Conservation (phyloP, 2,888 invertebrate genomes). For the Hypena proboscidalis region DNA sequence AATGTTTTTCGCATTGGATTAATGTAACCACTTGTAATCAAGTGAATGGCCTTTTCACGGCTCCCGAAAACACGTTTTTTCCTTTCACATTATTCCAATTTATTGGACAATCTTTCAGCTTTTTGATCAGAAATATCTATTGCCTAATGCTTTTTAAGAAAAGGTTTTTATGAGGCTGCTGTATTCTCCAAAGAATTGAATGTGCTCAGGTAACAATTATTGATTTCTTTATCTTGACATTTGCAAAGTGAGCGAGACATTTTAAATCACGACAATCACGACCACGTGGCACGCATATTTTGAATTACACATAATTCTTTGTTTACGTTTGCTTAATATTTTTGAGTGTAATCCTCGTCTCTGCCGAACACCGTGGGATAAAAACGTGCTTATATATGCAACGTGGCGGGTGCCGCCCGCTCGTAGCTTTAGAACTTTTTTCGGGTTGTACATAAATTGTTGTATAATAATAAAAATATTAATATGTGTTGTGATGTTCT, state of each 20-base stretch:
- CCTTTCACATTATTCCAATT: conserved; percentile 41
- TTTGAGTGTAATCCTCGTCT: too few species aligned
- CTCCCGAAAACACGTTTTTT: conserved; percentile 34
- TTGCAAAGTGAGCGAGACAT: conserved; percentile 59
- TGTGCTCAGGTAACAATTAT: conserved; percentile 68
- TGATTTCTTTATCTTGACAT: conserved; percentile 66
- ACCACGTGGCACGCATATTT: conserved; percentile 31
- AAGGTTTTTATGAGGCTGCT: conserved; percentile 51
- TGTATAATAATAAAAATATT: too few species aligned
- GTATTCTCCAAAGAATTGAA: conserved; percentile 62
- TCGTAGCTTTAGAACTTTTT: too few species aligned
- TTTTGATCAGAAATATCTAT: conserved; percentile 44
- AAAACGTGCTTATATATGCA: too few species aligned
- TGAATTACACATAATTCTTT: too few species aligned
- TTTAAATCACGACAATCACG: conserved; percentile 56
- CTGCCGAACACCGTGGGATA: too few species aligned
- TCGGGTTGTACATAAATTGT: too few species aligned
- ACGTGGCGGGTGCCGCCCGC: too few species aligned
- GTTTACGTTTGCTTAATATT: too few species aligned
- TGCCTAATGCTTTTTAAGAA: conserved; percentile 50
- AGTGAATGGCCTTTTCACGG: conserved; percentile 25
- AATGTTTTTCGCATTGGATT: too few species aligned
- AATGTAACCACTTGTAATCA: conserved; percentile 37
- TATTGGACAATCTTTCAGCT: conserved; percentile 38
- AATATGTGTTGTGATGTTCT: too few species aligned